Conservation (phyloP, 1,140 invertebrate genomes). For the Magallana gigas region DNA sequence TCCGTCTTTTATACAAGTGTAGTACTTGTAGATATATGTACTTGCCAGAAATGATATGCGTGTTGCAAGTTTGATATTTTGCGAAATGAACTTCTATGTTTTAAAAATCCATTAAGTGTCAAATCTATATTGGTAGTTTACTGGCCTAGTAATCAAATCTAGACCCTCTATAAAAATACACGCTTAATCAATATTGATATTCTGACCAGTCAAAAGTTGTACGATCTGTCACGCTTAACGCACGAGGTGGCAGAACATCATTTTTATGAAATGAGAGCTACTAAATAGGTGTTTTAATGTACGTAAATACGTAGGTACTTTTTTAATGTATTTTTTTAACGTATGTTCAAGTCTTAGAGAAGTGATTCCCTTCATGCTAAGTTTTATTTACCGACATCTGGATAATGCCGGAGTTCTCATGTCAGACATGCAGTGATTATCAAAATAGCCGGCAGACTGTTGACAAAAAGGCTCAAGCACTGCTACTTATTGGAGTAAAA, state of each 20-base stretch:
- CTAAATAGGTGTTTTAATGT: no score
- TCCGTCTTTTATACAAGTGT: no score
- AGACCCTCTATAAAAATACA: not conserved
- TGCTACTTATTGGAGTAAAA: not conserved
- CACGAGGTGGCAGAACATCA: no score
- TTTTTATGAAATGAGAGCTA: no score
- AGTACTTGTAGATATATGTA: no score
- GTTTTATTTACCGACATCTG: slow-evolving; percentile 13
- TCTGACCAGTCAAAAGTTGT: not conserved
- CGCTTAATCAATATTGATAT: slow-evolving; percentile 25
- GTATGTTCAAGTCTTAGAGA: no score
- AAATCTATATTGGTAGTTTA: slow-evolving; percentile 13
- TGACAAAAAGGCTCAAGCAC: not conserved
- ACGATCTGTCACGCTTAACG: no score
- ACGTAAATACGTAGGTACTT: no score
- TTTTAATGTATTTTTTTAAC: no score
- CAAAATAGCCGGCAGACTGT: not conserved
- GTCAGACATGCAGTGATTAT: slow-evolving; percentile 1
- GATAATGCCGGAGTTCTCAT: not conserved
- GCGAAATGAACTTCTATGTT: not conserved
- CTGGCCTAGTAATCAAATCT: not conserved
- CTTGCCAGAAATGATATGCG: no score
- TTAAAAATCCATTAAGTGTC: slow-evolving; percentile 28
- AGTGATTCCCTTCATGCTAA: no score
- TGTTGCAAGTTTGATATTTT: not conserved